Percentiles rank a stretch among this genome's conserved stretches.
These are phyloP conservation scores for Mixornis gularis DNA, from an alignment of 2,113 vertebrate genomes.

Conservation along the genomic window DNA sequence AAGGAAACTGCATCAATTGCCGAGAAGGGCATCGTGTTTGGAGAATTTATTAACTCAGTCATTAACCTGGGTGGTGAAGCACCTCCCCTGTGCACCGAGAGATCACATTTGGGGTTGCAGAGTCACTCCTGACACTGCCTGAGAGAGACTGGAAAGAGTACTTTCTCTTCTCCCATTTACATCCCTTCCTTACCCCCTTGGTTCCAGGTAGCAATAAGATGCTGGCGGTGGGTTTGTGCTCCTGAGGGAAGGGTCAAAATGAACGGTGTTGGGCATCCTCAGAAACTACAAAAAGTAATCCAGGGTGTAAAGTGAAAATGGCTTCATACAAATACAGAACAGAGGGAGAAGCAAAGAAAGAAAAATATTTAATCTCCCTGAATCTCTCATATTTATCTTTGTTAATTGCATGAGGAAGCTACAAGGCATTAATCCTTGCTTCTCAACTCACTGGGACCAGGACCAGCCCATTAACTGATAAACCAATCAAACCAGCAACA, in stretches of 20 bases:
- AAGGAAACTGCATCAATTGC: background rate
- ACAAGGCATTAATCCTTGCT: background rate
- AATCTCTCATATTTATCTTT: background rate
- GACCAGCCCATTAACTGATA: background rate
- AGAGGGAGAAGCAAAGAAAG: background rate
- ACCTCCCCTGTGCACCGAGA: fast-evolving
- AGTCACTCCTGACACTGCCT: background rate
- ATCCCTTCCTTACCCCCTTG: background rate
- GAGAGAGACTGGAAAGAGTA: background rate
- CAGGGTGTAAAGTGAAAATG: background rate
- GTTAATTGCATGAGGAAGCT: background rate
- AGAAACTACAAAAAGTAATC: background rate
- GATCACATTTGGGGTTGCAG: background rate
- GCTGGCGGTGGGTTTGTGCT: background rate
- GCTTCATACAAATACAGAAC: background rate
- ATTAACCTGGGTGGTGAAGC: background rate
- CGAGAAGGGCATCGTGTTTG: fast-evolving
- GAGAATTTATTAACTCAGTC: background rate
- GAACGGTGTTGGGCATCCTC: fast-evolving
- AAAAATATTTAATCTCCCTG: background rate
- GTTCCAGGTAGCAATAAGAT: background rate
- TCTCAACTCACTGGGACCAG: background rate
- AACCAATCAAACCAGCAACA: background rate
- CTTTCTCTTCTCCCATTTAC: background rate
- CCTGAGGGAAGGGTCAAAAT: background rate